These are phyloP conservation scores for Ariopsis seemanni DNA, from an alignment of 2,113 vertebrate species.

Conservation along the genomic window DNA sequence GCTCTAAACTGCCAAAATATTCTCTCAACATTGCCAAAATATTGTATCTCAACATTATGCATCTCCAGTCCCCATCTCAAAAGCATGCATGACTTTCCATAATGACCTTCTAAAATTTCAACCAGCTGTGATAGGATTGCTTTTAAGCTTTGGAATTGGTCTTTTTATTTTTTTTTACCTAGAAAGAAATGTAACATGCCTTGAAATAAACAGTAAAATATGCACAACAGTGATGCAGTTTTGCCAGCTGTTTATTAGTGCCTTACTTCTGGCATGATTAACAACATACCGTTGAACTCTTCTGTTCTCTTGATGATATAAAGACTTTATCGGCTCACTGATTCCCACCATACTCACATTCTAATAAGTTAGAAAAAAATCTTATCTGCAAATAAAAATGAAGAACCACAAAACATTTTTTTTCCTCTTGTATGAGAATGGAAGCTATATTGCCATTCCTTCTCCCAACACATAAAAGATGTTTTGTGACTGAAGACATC, in stretches of 20 bases:
- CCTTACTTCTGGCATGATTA: neutral
- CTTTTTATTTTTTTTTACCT: neutral
- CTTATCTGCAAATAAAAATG: neutral
- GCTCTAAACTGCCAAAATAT: neutral
- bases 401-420: neutral
- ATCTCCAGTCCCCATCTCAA: neutral
- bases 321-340: neutral
- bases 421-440: neutral
- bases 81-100: constrained; percentile 3
- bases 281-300: neutral
- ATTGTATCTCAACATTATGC: neutral
- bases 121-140: neutral
- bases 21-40: neutral
- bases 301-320: neutral
- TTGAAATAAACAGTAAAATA: neutral
- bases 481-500: no score
- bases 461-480: no score
- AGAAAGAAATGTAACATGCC: neutral
- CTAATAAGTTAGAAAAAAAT: neutral
- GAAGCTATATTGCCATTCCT: no score
- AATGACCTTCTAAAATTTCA: neutral
- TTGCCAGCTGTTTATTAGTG: constrained; percentile 12
- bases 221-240: neutral
- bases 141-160: constrained; percentile 1
- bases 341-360: neutral